These are phyloP conservation scores for Rambutsinella grinnellia DNA, from an alignment of 2,888 invertebrate species.

Conservation along the genomic window DNA sequence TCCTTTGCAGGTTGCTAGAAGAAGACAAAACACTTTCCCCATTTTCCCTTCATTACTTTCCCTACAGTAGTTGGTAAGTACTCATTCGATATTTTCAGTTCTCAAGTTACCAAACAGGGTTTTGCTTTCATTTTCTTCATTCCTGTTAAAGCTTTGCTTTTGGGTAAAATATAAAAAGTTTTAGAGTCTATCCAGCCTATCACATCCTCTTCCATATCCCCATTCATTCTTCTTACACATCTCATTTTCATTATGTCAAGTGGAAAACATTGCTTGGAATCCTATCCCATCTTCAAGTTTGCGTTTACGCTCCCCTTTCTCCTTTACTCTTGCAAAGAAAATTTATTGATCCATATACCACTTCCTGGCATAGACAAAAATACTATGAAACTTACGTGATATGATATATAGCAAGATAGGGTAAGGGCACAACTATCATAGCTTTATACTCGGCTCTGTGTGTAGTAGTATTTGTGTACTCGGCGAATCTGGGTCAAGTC, in stretches of 20 bases:
- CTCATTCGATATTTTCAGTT: too few relatives aligned
- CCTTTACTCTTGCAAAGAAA: conserved; percentile 4
- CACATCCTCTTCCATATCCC: background rate
- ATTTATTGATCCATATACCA: conserved; percentile 34
- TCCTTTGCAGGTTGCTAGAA: background rate
- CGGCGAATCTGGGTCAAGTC: conserved; percentile 60
- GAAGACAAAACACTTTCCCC: background rate
- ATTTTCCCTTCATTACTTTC: conserved; percentile 4
- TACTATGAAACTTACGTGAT: background rate
- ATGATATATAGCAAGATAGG: background rate
- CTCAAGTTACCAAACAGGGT: background rate
- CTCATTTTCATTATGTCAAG: background rate
- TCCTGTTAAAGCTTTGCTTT: background rate
- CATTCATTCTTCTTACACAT: background rate
- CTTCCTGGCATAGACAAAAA: background rate
- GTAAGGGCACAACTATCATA: background rate
- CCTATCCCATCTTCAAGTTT: background rate
- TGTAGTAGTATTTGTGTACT: conserved; percentile 6
- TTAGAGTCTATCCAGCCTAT: background rate
- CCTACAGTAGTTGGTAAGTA: background rate
- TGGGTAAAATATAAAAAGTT: background rate
- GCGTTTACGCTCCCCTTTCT: background rate
- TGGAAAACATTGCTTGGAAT: conserved; percentile 10
- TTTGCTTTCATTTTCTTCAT: background rate
- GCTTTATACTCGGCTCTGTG: background rate